Evolutionary conservation across 1,140 invertebrate genomes (phyloP).

Genomic region (Trichonephila clavata): DNA sequence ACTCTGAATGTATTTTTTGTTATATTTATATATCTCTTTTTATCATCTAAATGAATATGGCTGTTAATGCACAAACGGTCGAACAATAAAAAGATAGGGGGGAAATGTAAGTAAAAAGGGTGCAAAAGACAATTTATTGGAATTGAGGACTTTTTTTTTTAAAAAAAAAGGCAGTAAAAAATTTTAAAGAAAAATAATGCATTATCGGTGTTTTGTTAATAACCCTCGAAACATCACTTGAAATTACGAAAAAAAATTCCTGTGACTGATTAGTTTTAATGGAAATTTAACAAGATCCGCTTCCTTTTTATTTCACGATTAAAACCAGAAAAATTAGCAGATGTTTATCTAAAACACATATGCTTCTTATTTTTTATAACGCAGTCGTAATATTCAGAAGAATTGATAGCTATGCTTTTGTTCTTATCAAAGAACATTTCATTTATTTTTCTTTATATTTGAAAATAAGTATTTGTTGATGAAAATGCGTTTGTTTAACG

Average conservation of each 20-base stretch:
- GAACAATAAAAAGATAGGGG: neutral
- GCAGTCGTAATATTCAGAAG: too few species aligned
- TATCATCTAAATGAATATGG: conserved; percentile 63
- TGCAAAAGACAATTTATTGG: neutral
- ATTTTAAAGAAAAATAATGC: conserved; percentile 14
- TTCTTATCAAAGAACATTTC: too few species aligned
- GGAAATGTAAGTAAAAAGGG: neutral
- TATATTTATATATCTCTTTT: conserved; percentile 50
- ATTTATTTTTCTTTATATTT: too few species aligned
- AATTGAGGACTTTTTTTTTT: neutral
- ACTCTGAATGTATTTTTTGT: conserved; percentile 5
- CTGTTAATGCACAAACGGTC: conserved; percentile 59
- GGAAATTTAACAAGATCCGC: neutral
- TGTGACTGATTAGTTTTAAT: neutral
- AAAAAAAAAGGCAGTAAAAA: neutral
- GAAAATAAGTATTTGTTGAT: too few species aligned
- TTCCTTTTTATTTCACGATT: neutral
- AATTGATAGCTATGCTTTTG: too few species aligned
- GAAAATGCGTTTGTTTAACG: too few species aligned
- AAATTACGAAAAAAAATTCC: conserved; percentile 5
- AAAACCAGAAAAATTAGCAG: neutral
- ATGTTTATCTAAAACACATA: too few species aligned
- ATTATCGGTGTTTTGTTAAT: conserved; percentile 41
- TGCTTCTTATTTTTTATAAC: too few species aligned
- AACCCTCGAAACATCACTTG: conserved; percentile 17